Base-by-base conservation (phyloP, 2,797 vertebrate species). In the Sebastes steindachneri region DNA sequence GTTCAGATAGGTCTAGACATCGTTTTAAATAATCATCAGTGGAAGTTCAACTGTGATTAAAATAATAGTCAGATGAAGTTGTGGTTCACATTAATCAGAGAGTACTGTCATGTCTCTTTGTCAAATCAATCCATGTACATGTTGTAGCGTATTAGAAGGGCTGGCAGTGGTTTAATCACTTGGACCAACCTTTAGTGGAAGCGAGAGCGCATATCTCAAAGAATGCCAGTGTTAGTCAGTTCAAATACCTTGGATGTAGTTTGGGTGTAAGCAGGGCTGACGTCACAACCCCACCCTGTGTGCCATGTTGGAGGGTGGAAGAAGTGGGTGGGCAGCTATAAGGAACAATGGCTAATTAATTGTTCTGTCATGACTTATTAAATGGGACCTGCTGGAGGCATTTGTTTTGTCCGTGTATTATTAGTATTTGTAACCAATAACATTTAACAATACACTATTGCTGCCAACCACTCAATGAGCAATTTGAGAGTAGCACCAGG, bases 391-490 rank as follows among this genome's bases (percentile, higher is more conserved):
- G 25, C 17, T 63, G 3, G 9, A 45, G 19, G 41, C 15, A n/a
- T 58, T 70, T 70, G 4, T 48, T 23, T 64, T 60, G 37, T 62
- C 23, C 31, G 5, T 69, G 48, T 53, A 53, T 62, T 41, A 12
- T 71, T 35, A 29, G 37, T 9, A 3, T 45, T 25, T 17, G 55
- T 4, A 17, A 31, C 51, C 54, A 71, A 29, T 55, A 51, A 59
- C 4, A 76, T 69, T 35, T 4, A 63, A 33, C 9, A 25, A 14
- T 7, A 26, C 21, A 54, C 8, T 62, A 10, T 21, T 79, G 35
- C 78, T 76, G 57, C 53, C 68, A 77, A 28, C 33, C 31, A 54
- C 21, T 81, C 75, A 67, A 21, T 83, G 71, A 53, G 45, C 37
- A 48, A 26, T 75, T 71, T 67, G 26, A 75, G 45, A 81, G 58